phyloP scores from a whole-genome alignment of 2,888 invertebrate genomes.

The Alviniconcha strummeri region DNA sequence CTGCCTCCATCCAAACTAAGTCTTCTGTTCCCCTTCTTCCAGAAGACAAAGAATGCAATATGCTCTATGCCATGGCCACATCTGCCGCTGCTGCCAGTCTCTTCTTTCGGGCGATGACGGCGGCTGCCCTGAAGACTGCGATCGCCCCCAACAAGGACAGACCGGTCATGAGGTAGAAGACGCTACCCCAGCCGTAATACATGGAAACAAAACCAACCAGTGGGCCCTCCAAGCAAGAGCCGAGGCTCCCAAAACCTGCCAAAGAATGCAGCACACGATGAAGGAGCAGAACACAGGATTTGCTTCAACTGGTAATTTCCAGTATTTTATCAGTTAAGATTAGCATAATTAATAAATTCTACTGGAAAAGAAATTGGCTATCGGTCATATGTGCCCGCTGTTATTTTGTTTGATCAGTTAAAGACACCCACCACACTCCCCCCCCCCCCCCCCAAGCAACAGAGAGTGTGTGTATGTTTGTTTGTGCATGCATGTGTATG shows the following conservation, averaged over 20 bases:
- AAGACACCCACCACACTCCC: too few species aligned
- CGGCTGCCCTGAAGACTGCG: conserved; percentile 69
- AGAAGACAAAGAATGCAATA: not conserved
- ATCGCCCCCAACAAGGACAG: conserved; percentile 71
- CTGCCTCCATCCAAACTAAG: not conserved
- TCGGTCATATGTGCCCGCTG: too few species aligned
- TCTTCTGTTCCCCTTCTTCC: not conserved
- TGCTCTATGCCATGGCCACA: not conserved
- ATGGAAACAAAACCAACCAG: conserved; percentile 73
- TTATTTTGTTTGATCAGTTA: too few species aligned
- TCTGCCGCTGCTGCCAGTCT: conserved; percentile 24
- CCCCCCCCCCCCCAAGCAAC: not conserved
- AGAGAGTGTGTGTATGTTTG: not conserved
- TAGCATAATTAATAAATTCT: too few species aligned
- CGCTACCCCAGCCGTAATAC: conserved; percentile 73
- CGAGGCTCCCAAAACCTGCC: conserved; percentile 74
- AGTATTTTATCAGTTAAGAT: too few species aligned
- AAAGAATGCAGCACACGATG: too few species aligned
- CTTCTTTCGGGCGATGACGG: conserved; percentile 12
- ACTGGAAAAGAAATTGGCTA: too few species aligned
- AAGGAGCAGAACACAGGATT: too few species aligned
- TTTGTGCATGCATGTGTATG: not conserved
- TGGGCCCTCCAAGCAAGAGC: conserved; percentile 75
- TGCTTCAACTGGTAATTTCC: too few species aligned
- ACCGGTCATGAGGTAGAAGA: conserved; percentile 73